These are phyloP conservation scores for Pammene fasciana DNA, from an alignment of 2,888 invertebrate genomes.

Conservation along the genomic window DNA sequence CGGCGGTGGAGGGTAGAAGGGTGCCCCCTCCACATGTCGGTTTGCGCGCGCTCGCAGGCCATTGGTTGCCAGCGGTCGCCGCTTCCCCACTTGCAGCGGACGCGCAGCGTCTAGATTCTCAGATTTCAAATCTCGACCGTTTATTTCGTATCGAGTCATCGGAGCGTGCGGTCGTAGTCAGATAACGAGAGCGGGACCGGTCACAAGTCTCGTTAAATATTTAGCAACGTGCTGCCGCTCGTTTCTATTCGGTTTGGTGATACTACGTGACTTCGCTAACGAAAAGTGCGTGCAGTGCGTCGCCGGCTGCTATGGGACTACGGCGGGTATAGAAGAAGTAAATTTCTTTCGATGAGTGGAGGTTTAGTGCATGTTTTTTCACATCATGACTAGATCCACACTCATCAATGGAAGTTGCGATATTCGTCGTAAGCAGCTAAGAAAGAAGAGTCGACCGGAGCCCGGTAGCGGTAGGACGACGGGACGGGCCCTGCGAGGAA, in stretches of 20 bases:
- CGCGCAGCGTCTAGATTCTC: conserved; percentile 79
- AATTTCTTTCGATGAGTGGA: conserved; percentile 88
- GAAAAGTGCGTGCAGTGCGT: conserved; percentile 79
- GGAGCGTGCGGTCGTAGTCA: conserved; percentile 64
- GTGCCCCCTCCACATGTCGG: conserved; percentile 68
- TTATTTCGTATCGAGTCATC: conserved; percentile 79
- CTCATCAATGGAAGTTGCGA: conserved; percentile 88
- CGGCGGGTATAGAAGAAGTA: conserved; percentile 65
- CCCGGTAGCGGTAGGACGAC: conserved; percentile 72
- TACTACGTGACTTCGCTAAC: conserved; percentile 75
- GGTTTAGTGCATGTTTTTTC: conserved; percentile 88
- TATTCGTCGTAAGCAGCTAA: conserved; percentile 63
- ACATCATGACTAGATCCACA: conserved; percentile 91
- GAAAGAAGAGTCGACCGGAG: conserved; percentile 61
- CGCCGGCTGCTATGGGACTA: conserved; percentile 53
- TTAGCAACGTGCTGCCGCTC: conserved; percentile 71
- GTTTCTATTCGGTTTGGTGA: conserved; percentile 70
- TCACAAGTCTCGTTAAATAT: conserved; percentile 62
- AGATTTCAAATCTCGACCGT: conserved; percentile 84
- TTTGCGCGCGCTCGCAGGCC: conserved; percentile 65
- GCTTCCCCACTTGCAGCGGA: conserved; percentile 64
- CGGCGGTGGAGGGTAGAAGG: conserved; percentile 47
- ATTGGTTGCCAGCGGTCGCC: conserved; percentile 62
- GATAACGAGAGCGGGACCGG: conserved; percentile 56
- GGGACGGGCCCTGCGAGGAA: conserved; percentile 71